A percentile compares a stretch with the other conserved stretches of the same genome.
phyloP scores from a whole-genome alignment of 1,140 invertebrate species.

The Zeugodacus cucurbitae region DNA sequence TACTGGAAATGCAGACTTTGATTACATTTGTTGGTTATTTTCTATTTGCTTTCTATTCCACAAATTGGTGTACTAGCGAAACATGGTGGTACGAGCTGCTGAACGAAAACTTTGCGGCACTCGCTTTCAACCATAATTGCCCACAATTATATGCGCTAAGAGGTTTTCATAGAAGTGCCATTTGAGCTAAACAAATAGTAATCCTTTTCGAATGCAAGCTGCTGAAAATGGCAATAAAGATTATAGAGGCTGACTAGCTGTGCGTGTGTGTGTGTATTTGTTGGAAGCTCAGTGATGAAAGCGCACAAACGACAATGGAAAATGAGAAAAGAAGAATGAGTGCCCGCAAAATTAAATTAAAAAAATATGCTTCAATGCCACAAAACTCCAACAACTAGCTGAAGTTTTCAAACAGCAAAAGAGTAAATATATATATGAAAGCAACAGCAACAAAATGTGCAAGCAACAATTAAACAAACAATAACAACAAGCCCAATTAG shows the following conservation, averaged over 20 bases:
- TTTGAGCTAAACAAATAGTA: slow-evolving; percentile 20
- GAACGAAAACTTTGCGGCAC: neutral
- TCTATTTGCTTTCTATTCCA: neutral
- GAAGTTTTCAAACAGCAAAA: neutral
- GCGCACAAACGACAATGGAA: neutral
- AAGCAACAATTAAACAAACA: slow-evolving; percentile 8
- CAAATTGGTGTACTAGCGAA: neutral
- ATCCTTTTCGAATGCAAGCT: slow-evolving; percentile 6
- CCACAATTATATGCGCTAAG: slow-evolving; percentile 23
- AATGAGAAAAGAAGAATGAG: neutral
- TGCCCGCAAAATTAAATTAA: neutral
- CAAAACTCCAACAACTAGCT: neutral
- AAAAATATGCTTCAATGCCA: neutral
- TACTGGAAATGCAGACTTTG: neutral
- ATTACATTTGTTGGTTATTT: neutral
- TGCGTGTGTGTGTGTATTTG: neutral
- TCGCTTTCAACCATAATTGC: neutral
- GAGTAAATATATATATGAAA: neutral
- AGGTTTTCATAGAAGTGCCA: slow-evolving; percentile 10
- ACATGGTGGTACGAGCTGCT: neutral
- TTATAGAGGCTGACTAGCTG: neutral
- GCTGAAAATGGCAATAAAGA: slow-evolving; percentile 12
- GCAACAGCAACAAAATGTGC: neutral
- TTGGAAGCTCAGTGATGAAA: neutral
- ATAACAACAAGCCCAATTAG: slow-evolving; percentile 1